Evolutionary conservation across 1,140 invertebrate genomes (phyloP).

Genomic region (Conus betulinus): DNA sequence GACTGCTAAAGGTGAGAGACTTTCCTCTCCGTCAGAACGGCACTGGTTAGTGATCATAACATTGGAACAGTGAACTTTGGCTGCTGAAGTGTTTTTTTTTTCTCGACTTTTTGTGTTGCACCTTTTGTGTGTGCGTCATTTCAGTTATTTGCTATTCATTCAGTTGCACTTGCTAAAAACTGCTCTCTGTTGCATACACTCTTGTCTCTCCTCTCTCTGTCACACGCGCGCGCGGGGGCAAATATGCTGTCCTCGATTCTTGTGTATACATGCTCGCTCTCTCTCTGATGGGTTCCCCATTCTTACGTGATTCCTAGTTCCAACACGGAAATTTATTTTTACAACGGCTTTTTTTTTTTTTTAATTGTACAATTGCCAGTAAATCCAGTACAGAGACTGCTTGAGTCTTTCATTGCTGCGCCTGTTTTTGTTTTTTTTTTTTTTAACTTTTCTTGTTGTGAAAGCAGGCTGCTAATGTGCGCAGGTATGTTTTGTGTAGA

Average conservation of each 20-base stretch:
- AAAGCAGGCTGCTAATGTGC: not conserved
- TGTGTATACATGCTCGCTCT: too few species aligned
- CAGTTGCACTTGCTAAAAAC: not conserved
- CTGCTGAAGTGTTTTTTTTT: not conserved
- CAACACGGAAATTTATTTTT: too few species aligned
- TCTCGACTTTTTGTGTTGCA: not conserved
- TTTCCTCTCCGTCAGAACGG: not conserved
- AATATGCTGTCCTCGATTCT: too few species aligned
- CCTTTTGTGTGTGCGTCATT: not conserved
- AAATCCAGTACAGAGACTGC: not conserved
- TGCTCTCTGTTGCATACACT: too few species aligned
- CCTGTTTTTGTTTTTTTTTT: not conserved
- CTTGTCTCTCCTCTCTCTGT: too few species aligned
- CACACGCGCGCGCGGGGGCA: too few species aligned
- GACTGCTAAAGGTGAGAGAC: not conserved
- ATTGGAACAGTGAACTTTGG: not conserved
- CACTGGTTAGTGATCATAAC: not conserved
- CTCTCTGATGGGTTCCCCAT: too few species aligned
- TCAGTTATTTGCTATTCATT: not conserved
- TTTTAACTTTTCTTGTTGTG: not conserved
- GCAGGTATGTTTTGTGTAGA: conserved; percentile 1
- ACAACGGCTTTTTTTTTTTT: too few species aligned
- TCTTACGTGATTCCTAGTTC: too few species aligned
- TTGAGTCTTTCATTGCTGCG: not conserved
- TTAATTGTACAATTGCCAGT: not conserved